Evolutionary conservation across 2,797 vertebrate species (phyloP), one percentile per base, ranked within the genome.

Genomic region (Clarias platycephalus): DNA sequence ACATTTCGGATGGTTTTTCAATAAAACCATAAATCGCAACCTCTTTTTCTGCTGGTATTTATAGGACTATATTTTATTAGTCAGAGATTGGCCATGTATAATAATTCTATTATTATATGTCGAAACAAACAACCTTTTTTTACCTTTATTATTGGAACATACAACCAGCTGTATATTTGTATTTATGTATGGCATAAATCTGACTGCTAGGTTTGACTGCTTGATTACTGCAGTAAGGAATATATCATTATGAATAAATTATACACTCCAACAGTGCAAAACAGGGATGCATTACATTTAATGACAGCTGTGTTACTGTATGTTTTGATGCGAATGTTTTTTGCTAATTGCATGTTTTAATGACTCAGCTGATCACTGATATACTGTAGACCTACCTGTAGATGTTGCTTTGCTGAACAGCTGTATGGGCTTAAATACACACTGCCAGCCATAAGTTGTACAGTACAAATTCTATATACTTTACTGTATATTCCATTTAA

Each of bases 161-260:
- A 9, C 44, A 74, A 0, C 26, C 1, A 74, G 44, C 15, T 74
- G 44, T 18, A 28, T 26, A 49, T 53, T 57, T 76, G 28, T 76
- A 57, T 76, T 57, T 76, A 57, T 31, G 16, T 20, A 7, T 57
- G 28, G 31, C 28, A 31, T 18, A 58, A 57, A 20, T 57, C 26
- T 49, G 2, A 76, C 74, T 57, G 28, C 74, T 76, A 34, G 53
- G 8, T 55, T 13, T 31, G 49, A 76, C 74, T 57, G 53, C 74
- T 76, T 58, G 74, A 76, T 76, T 76, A 58, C 53, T 58, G 28
- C 18, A 76, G 74, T 76, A 76, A 58, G 31, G 74, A 74, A 74
- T 22, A 44, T 71, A 34, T 31, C 49, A 57, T 55, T 16, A 55
- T 55, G 49, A 74, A 74, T 74, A 55, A 74, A 74, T 74, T 12